These are phyloP conservation scores for Sebastes paucispinis DNA, from an alignment of 2,797 vertebrate species.

Conservation along the genomic window DNA sequence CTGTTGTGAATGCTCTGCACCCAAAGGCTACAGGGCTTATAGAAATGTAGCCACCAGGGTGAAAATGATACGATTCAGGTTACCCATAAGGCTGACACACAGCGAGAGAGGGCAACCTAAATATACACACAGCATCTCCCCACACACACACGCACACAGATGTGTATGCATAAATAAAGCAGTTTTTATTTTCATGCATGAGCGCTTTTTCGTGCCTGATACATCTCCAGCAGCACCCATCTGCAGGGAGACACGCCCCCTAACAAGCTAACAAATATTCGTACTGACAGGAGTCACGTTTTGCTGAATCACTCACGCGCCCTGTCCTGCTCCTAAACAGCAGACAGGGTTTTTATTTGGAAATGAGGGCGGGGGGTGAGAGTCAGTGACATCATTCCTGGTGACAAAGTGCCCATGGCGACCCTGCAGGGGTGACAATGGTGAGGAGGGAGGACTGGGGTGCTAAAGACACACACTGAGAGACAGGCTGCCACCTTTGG, in stretches of 20 bases:
- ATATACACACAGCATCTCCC: slow-evolving; percentile 22
- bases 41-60: slow-evolving; percentile 26
- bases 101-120: slow-evolving; percentile 14
- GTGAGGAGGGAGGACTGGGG: slow-evolving; percentile 5
- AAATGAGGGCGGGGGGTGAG: slow-evolving; percentile 11
- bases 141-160: neutral
- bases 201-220: slow-evolving; percentile 2
- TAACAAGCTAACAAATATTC: slow-evolving; percentile 40
- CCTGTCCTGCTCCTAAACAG: slow-evolving; percentile 16
- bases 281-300: slow-evolving; percentile 68
- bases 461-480: slow-evolving; percentile 12
- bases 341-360: slow-evolving; percentile 39
- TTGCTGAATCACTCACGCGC: slow-evolving; percentile 72
- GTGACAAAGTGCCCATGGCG: slow-evolving; percentile 35
- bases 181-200: slow-evolving; percentile 12
- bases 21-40: slow-evolving; percentile 39
- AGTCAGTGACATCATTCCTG: slow-evolving; percentile 39
- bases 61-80: slow-evolving; percentile 61
- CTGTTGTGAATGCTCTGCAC: slow-evolving; percentile 56
- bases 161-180: neutral
- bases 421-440: slow-evolving; percentile 16
- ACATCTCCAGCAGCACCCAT: slow-evolving; percentile 23
- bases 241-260: slow-evolving; percentile 5
- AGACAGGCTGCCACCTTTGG: slow-evolving; percentile 21
- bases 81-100: slow-evolving; percentile 27